Evolutionary conservation across 2,888 invertebrate genomes (phyloP).

Genomic region (Ligdia adustata): DNA sequence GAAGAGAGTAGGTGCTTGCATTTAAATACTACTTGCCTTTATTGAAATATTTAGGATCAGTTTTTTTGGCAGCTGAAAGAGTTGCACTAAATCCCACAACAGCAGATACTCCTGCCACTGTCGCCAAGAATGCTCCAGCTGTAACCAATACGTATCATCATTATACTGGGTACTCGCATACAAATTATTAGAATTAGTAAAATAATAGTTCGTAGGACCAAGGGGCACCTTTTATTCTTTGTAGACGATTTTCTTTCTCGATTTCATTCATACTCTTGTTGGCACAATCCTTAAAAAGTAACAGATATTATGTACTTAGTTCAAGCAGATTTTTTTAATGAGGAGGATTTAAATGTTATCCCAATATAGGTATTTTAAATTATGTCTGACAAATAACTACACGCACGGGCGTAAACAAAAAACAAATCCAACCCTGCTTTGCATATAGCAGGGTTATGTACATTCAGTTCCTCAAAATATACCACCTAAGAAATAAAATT

Average conservation of each 20-base stretch:
- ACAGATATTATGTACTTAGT: neutral
- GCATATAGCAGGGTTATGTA: no score
- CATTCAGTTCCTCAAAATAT: no score
- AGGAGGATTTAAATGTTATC: no score
- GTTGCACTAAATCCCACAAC: slow-evolving; percentile 92
- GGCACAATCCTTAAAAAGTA: neutral
- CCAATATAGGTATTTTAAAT: no score
- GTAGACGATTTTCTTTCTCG: slow-evolving; percentile 67
- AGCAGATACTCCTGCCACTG: slow-evolving; percentile 91
- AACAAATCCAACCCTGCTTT: no score
- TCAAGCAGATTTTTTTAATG: no score
- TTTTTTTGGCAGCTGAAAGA: slow-evolving; percentile 89
- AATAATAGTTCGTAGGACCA: neutral
- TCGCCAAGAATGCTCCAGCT: slow-evolving; percentile 89
- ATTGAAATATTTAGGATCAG: slow-evolving; percentile 90
- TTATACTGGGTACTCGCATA: no score
- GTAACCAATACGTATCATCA: slow-evolving; percentile 49
- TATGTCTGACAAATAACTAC: no score
- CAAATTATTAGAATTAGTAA: neutral
- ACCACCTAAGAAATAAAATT: no score
- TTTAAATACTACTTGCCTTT: slow-evolving; percentile 76
- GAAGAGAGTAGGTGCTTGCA: no score
- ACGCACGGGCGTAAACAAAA: no score
- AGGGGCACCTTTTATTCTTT: slow-evolving; percentile 63
- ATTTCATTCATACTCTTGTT: slow-evolving; percentile 23